Conservation (phyloP, 2,888 invertebrate genomes). For the Cantharis rufa region DNA sequence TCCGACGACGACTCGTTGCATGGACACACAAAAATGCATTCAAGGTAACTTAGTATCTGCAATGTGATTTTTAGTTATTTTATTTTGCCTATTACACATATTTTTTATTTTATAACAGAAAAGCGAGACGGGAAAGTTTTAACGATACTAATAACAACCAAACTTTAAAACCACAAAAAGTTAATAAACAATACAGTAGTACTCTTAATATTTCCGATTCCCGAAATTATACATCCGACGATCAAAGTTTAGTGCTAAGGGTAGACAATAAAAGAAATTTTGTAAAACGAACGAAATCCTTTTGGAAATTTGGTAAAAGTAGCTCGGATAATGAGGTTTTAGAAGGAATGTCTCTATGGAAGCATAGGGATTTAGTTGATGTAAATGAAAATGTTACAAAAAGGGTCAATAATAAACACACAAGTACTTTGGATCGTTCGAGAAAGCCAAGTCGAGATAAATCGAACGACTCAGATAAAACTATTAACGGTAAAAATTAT, state of each 20-base stretch:
- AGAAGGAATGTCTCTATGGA: conserved; percentile 87
- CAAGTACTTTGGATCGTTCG: not conserved
- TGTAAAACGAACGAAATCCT: conserved; percentile 81
- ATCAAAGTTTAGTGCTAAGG: conserved; percentile 59
- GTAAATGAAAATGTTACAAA: conserved; percentile 52
- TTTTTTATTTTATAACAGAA: conserved; percentile 38
- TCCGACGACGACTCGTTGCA: conserved; percentile 82
- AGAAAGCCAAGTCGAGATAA: conserved; percentile 44
- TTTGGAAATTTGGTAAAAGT: conserved; percentile 80
- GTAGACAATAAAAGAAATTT: conserved; percentile 66
- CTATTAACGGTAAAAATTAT: conserved; percentile 49
- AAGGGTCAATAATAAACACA: conserved; percentile 42
- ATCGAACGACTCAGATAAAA: conserved; percentile 54
- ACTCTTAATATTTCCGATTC: conserved; percentile 52
- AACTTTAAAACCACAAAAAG: conserved; percentile 39
- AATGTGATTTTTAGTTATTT: conserved; percentile 26
- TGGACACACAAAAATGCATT: conserved; percentile 62
- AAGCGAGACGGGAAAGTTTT: conserved; percentile 37
- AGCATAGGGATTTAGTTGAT: conserved; percentile 81
- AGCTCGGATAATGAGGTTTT: conserved; percentile 74
- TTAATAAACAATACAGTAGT: conserved; percentile 48
- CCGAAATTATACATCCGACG: conserved; percentile 60
- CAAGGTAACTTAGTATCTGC: conserved; percentile 54
- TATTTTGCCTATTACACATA: conserved; percentile 35
- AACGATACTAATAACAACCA: conserved; percentile 49